Evolutionary conservation across 2,113 vertebrate species (phyloP).

Genomic region (Petromus typicus): DNA sequence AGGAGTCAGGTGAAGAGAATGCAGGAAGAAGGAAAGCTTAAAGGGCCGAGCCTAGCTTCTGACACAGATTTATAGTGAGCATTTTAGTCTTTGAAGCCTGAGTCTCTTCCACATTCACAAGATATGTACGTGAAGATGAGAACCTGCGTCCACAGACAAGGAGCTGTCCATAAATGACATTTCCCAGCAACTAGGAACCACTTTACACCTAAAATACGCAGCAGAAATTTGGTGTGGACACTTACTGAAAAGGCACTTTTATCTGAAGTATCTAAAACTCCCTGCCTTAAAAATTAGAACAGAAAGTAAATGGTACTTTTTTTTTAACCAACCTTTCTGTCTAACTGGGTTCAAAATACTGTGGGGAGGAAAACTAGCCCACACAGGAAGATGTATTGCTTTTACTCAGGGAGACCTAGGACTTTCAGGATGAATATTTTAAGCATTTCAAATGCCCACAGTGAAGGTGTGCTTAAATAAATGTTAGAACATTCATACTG

Average conservation of each 20-base stretch:
- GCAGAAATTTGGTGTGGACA: conserved; percentile 38
- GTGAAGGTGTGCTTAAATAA: background rate
- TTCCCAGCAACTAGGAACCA: conserved; percentile 56
- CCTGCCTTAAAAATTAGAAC: conserved; percentile 58
- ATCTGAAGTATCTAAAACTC: background rate
- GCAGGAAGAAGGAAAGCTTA: background rate
- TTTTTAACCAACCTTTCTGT: conserved; percentile 17
- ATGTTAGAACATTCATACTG: background rate
- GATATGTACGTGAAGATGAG: background rate
- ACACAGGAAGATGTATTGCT: background rate
- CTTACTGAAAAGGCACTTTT: conserved; percentile 37
- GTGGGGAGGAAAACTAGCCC: rapidly evolving
- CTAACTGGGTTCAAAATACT: conserved; percentile 35
- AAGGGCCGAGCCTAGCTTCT: background rate
- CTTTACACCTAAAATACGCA: conserved; percentile 57
- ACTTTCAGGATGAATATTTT: conserved; percentile 45
- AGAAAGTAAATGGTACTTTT: conserved; percentile 40
- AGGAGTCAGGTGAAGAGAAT: background rate
- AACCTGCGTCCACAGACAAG: background rate
- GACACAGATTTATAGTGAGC: conserved; percentile 31
- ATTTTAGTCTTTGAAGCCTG: conserved; percentile 55
- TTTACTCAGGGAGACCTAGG: conserved; percentile 12
- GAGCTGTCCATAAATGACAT: background rate
- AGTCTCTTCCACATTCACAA: conserved; percentile 30
- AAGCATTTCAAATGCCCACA: background rate